phyloP scores from a whole-genome alignment of 2,113 vertebrate genomes.

The Synodontis membranacea region DNA sequence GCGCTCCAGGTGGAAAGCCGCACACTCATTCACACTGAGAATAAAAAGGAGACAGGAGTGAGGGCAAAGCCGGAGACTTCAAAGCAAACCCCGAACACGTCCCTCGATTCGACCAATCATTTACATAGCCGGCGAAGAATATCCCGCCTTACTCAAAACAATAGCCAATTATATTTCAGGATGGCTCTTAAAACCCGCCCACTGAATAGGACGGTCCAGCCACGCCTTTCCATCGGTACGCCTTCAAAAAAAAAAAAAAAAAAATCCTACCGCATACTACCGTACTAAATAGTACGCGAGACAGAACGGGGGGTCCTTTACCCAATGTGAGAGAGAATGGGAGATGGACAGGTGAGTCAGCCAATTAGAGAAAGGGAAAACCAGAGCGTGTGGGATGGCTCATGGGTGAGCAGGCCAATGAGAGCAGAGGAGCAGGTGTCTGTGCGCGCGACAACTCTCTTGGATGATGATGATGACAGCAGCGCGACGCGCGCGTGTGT shows the following conservation, averaged over 20 bases:
- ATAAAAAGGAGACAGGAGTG: conserved; percentile 65
- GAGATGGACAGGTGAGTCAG: neutral
- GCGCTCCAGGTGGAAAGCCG: conserved; percentile 64
- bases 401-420: conserved; percentile 44
- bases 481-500: neutral
- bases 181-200: conserved; percentile 60
- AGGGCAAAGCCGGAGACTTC: conserved; percentile 68
- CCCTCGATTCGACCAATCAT: conserved; percentile 65
- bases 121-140: neutral
- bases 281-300: conserved; percentile 9
- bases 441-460: conserved; percentile 32
- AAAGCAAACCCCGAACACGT: conserved; percentile 46
- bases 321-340: conserved; percentile 53
- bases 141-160: conserved; percentile 30
- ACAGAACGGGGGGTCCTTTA: neutral
- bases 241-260: too few species aligned
- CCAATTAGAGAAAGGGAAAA: conserved; percentile 52
- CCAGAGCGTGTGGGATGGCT: conserved; percentile 17
- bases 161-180: conserved; percentile 59
- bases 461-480: neutral
- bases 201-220: conserved; percentile 42
- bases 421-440: conserved; percentile 67
- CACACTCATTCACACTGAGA: conserved; percentile 68
- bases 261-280: conserved; percentile 4
- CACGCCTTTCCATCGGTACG: conserved; percentile 63